Evolutionary conservation across 2,888 invertebrate genomes (phyloP), one percentile per base, ranked within the genome.

Genomic region (Deilephila elpenor): DNA sequence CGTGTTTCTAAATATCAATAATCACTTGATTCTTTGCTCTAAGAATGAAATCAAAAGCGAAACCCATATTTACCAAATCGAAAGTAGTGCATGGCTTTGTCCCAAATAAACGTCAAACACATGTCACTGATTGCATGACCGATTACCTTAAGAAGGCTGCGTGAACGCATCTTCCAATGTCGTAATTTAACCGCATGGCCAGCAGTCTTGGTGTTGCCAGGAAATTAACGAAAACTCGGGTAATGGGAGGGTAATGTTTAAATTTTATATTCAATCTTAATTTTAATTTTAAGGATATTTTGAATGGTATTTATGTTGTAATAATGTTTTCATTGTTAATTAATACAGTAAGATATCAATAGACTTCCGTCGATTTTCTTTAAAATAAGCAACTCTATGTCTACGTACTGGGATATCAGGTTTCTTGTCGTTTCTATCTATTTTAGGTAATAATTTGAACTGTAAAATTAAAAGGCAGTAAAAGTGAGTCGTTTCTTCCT

Each of bases 151-250:
- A 74, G 67, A 67, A 67, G 67, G 77, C 80, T 78, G 80, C 79
- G 82, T 83, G 78, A 82, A 83, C 86, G 86, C 87, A 87, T 85
- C 81, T 79, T 75, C 67, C 67, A 64, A 75, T 80, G 79, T 79
- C 74, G 79, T 77, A 80, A 81, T 73, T 59, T 53, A 70, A 56
- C 19, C 71, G 29, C 60, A 59, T 72, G 70, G 53, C 72, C 34
- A 44, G 11, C n/a, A 29, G 37, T 32, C 17, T 14, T 62, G 67
- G 67, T 67, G 72, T 59, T 67, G 59, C 25, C 72, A 67, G 19
- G n/a, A 61, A 29, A 59, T 29, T 0, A 34, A 59, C n/a, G 19
- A 32, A 59, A n/a, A 11, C 44, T 44, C 44, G 44, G 44, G 14
- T 44, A 11, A 44, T 44, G 44, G 14, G 44, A 44, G 14, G 1